Conservation (phyloP, 2,113 vertebrate species). For the Paradoxurus hermaphroditus region DNA sequence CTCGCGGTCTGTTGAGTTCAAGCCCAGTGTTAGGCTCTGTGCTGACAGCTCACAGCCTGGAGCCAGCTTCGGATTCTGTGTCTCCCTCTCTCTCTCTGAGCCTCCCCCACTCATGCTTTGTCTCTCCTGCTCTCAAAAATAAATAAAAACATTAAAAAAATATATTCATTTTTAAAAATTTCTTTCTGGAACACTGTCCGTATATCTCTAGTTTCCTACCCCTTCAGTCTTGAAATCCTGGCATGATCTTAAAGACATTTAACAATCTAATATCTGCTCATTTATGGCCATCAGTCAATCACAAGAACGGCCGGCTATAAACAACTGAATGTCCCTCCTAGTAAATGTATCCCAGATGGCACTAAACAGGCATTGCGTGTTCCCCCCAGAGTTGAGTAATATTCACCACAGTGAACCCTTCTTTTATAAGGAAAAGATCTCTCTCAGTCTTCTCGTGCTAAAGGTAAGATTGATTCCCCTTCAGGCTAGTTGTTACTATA, state of each 20-base stretch:
- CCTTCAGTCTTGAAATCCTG: not conserved
- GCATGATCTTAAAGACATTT: not conserved
- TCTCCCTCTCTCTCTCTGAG: too few relatives aligned
- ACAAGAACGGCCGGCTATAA: not conserved
- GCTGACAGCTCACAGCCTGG: too few relatives aligned
- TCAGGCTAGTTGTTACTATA: not conserved
- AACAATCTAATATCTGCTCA: not conserved
- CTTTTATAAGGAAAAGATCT: not conserved
- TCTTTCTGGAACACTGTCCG: not conserved
- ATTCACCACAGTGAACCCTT: not conserved
- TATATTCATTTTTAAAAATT: not conserved
- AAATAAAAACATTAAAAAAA: too few relatives aligned
- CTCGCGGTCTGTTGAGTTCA: too few relatives aligned
- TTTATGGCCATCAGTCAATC: not conserved
- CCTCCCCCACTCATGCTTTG: too few relatives aligned
- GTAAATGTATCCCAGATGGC: not conserved
- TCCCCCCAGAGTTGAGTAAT: not conserved
- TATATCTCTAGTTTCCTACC: not conserved
- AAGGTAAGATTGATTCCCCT: not conserved
- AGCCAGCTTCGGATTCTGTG: too few relatives aligned
- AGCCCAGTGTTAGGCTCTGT: too few relatives aligned
- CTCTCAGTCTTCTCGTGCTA: not conserved
- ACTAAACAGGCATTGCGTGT: rapidly evolving
- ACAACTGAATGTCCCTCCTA: too few relatives aligned
- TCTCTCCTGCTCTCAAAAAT: too few relatives aligned